Base-by-base conservation (phyloP, 2,888 invertebrate genomes). In the Latrodectus elegans region DNA sequence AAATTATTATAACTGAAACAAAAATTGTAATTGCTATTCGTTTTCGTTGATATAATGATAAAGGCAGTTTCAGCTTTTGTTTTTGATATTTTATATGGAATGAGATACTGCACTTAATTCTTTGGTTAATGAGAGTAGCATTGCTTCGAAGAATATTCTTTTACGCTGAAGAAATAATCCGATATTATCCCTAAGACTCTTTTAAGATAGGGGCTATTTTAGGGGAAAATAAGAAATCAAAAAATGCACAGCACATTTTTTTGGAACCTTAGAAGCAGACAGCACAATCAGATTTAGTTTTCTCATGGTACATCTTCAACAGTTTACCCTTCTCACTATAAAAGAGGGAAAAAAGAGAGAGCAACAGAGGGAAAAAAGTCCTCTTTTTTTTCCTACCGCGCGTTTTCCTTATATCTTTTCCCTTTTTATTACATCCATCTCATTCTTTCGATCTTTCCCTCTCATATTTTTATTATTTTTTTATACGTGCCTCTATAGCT, bases 281-380 rank as follows among this genome's bases (percentile, higher is more conserved):
- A 72, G 72, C 70, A 70, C 86, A 86, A 86, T 86, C 80, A 86
- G 81, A 81, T 86, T 86, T 86, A 86, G 80, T 86, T 80, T 76
- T 49, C 86, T 81, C 80, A 49, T 85, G 79, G 80, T 81, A 67
- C 80, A 80, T 80, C 76, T 79, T 86, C 80, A 86, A 81, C 86
- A 86, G 80, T 76, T 86, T 72, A 76, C 65, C 75, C 53, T 38
- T 38, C 38, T 65, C 22, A 65, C 76, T 70, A 76, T 70, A 75
- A 79, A 84, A 67, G 76, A 55, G 72, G 73, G 53, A 73, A 78
- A 84, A 79, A 38, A 38, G 38, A 71, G 53, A 65, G 78, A 73
- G 70, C 85, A 79, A 65, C 70, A 72, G 74, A 72, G 72, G 49
- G 52, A 38, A 64, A 17, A 67, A 38, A 67, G n/a, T 38, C 26